These are phyloP conservation scores for Semibalanus balanoides DNA, from an alignment of 1,140 invertebrate species.

Conservation along the genomic window DNA sequence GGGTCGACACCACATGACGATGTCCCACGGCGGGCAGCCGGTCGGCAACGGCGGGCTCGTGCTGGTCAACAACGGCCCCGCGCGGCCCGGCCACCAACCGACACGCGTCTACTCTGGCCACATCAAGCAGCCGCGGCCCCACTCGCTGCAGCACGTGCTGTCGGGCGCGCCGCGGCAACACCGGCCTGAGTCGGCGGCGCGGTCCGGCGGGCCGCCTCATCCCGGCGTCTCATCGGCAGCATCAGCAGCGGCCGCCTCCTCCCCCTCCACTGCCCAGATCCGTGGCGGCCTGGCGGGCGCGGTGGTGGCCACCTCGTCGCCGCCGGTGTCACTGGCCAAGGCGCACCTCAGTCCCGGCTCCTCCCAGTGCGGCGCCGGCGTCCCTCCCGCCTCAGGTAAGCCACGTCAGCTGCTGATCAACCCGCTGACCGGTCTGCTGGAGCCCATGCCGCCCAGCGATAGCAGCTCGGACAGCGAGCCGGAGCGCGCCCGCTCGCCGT, in stretches of 20 bases:
- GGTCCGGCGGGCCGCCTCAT: too few relatives aligned
- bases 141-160: background rate
- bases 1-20: background rate
- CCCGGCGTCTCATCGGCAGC: too few relatives aligned
- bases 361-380: slow-evolving; percentile 30
- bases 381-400: slow-evolving; percentile 30
- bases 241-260: background rate
- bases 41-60: background rate
- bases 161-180: background rate
- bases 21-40: background rate
- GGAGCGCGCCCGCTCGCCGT: slow-evolving; percentile 21
- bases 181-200: background rate
- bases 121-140: slow-evolving; percentile 28
- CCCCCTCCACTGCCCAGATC: background rate
- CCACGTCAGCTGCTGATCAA: slow-evolving; percentile 66
- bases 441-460: slow-evolving; percentile 49
- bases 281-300: background rate
- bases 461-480: slow-evolving; percentile 20
- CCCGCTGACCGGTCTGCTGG: slow-evolving; percentile 68
- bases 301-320: slow-evolving; percentile 20
- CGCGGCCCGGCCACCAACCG: background rate
- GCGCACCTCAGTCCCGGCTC: slow-evolving; percentile 20
- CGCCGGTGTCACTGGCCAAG: slow-evolving; percentile 28
- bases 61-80: background rate
- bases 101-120: background rate